Conservation (phyloP, 2,113 vertebrate genomes). For the Cyrtonyx montezumae region DNA sequence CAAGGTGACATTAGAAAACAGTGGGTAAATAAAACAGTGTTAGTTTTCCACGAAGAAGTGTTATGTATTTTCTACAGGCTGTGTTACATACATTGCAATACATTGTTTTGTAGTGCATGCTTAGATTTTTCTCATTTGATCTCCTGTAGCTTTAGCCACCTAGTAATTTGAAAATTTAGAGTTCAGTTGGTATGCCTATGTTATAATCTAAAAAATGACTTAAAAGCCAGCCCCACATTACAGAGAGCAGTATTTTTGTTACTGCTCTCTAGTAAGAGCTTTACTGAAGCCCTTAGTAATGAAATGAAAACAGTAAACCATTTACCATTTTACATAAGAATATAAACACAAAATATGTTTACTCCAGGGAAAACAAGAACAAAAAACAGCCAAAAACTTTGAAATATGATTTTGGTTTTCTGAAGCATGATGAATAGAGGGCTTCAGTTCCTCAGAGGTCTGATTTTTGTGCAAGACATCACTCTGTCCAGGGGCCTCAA, state of each 20-base stretch:
- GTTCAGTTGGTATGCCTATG: not conserved
- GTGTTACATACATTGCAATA: not conserved
- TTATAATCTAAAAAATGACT: not conserved
- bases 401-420: not conserved
- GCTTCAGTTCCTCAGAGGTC: not conserved
- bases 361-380: not conserved
- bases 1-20: not conserved
- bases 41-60: not conserved
- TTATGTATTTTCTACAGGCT: not conserved
- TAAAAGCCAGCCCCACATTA: not conserved
- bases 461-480: not conserved
- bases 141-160: not conserved
- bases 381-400: not conserved
- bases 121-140: not conserved
- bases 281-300: not conserved
- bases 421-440: not conserved
- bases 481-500: not conserved
- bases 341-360: not conserved
- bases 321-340: not conserved
- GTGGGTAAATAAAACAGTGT: not conserved
- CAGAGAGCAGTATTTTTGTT: not conserved
- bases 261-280: not conserved
- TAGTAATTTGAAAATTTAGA: not conserved
- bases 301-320: not conserved
- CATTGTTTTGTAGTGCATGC: not conserved